Evolutionary conservation across 2,797 vertebrate genomes (phyloP), one percentile per base, ranked within the genome.

Genomic region (Apogon talboti): DNA sequence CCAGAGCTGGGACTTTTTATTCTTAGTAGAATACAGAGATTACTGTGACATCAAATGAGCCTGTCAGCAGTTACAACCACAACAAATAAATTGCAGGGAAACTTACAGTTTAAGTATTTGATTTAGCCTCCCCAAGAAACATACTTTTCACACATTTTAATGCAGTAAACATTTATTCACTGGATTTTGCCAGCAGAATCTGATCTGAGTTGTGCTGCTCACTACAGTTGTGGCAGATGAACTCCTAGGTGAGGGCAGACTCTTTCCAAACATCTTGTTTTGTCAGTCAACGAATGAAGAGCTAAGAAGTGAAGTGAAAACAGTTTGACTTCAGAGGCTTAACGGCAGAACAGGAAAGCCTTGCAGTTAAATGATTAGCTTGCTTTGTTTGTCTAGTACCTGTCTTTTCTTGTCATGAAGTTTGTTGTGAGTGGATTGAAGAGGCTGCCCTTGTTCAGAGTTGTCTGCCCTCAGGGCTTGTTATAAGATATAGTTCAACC

Each of bases 11-110:
- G 77, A 48, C 70, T 58, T 69, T 84, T 76, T 85, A 72, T 70
- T 82, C 55, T 69, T 67, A 81, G 81, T 66, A 80, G 77, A 66
- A 76, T 66, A 16, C 76, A 71, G 79, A 87, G 85, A 88, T 84
- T 79, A 84, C 79, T 77, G 80, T 78, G 81, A 79, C 89, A 59
- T 54, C 67, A 74, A 76, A 86, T 78, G 83, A 85, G 84, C 46
- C 38, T 82, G 90, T 94, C 93, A 94, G 88, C 89, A 83, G 49
- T 83, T 88, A 67, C 46, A 30, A 47, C 41, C 54, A 55, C 45
- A 76, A 30, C 66, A 53, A 30, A 68, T 74, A 63, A 72, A 77
- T 14, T 47, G 51, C 24, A 28, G 24, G 24, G 24, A 28, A 69
- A 75, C 38, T 45, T 69, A 19, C 21, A 53, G n/a, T 66, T 67